These are phyloP conservation scores for Regulus satrapa DNA, from an alignment of 2,113 vertebrate genomes.

Conservation along the genomic window DNA sequence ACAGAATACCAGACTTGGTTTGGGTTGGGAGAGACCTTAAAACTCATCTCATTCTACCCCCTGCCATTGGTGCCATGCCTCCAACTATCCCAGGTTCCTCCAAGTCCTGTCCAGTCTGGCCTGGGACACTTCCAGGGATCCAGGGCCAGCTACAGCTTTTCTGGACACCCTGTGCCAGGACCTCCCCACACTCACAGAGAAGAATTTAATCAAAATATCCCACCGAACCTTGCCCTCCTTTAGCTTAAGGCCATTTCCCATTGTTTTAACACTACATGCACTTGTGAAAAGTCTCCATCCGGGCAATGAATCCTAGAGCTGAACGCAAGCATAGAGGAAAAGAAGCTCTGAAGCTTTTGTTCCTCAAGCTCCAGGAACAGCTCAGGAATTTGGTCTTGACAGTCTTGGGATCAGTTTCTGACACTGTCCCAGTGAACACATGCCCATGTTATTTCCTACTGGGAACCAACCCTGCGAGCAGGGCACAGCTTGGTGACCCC, in stretches of 20 bases:
- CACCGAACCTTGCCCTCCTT: background rate
- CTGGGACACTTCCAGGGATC: background rate
- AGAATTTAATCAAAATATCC: background rate
- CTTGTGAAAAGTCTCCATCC: background rate
- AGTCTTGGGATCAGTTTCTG: background rate
- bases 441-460: accelerated
- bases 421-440: background rate
- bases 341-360: background rate
- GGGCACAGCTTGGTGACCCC: accelerated
- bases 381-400: background rate
- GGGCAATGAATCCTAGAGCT: background rate
- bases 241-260: background rate
- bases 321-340: background rate
- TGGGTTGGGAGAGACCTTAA: background rate
- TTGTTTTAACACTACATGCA: background rate
- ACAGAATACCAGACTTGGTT: background rate
- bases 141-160: background rate
- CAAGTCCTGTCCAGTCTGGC: background rate
- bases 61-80: background rate
- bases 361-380: too few species aligned
- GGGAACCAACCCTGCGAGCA: accelerated
- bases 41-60: background rate
- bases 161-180: background rate
- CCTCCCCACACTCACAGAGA: background rate
- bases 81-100: background rate